These are phyloP conservation scores for Azemiops feae DNA, from an alignment of 2,113 vertebrate genomes.

Conservation along the genomic window DNA sequence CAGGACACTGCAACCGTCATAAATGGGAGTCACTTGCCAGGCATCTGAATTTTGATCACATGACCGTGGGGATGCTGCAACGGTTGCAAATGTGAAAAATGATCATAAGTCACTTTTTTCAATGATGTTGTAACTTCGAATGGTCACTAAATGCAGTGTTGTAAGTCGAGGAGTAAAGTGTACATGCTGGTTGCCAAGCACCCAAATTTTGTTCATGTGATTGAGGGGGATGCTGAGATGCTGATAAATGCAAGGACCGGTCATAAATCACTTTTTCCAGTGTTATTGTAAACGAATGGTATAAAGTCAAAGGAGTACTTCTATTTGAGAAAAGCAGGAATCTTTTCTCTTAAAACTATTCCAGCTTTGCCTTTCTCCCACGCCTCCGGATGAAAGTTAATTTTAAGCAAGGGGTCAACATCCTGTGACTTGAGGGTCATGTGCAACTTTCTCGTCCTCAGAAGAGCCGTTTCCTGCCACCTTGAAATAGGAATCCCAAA, in stretches of 20 bases:
- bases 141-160: neutral
- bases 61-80: neutral
- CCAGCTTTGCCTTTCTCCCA: neutral
- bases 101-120: neutral
- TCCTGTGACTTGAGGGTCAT: neutral
- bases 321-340: neutral
- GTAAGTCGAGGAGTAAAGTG: neutral
- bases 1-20: neutral
- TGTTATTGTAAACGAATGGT: neutral
- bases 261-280: neutral
- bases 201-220: neutral
- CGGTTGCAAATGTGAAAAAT: neutral
- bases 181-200: neutral
- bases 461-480: neutral
- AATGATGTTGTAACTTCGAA: neutral
- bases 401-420: neutral
- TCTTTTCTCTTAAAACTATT: neutral
- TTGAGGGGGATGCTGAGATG: neutral
- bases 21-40: neutral
- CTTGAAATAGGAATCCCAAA: neutral
- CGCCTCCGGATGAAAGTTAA: neutral
- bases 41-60: neutral
- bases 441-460: neutral
- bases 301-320: neutral
- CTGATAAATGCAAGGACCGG: too few relatives aligned